Base-by-base conservation (phyloP, 2,797 vertebrate genomes). In the Coregonus sp. region DNA sequence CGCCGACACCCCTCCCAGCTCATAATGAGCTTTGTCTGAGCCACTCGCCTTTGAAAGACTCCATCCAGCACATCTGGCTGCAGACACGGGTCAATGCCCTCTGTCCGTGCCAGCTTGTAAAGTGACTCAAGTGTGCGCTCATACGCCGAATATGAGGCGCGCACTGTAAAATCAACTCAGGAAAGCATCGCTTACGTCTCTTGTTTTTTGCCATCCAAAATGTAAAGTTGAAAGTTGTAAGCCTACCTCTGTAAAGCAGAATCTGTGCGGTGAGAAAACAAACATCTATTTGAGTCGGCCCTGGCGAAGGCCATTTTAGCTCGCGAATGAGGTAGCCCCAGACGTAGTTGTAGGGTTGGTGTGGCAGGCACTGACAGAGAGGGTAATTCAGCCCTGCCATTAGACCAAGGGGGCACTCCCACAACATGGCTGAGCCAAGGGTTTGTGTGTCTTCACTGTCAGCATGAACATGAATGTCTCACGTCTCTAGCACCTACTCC, bases 21-120 rank as follows among this genome's bases (percentile, higher is more conserved):
- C 85, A 81, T 92, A 93, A 93, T 90, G 86, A 88, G 88, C 90
- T 92, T 85, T 90, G 91, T 92, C 89, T 91, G 90, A 83, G 15
- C 76, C 86, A 72, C 59, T 52, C 25, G 73, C 76, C 75, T 82
- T 83, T 88, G 85, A 80, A 83, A 79, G 74, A 37, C 73, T 73
- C 52, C 52, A 18, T 61, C 1, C 56, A 25, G 89, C 86, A 89
- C 90, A 91, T 92, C 90, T 93, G 91, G 89, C 80, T 33, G 84
- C 80, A 65, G 80, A 80, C 29, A 47, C 40, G 61, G 90, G 89
- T 90, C 87, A 89, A 14, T 79, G 88, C 70, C 86, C 84, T 91
- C 80, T 87, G 81, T 89, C 73, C 59, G 0, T 73, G 83, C 83
- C 83, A 67, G 14, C 76, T 86, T 80, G 66, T 79, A 85, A 80